A percentile compares a stretch with the other conserved stretches of the same genome.
These are phyloP conservation scores for Ambastaia sidthimunki DNA, from an alignment of 2,797 vertebrate species.

Conservation along the genomic window DNA sequence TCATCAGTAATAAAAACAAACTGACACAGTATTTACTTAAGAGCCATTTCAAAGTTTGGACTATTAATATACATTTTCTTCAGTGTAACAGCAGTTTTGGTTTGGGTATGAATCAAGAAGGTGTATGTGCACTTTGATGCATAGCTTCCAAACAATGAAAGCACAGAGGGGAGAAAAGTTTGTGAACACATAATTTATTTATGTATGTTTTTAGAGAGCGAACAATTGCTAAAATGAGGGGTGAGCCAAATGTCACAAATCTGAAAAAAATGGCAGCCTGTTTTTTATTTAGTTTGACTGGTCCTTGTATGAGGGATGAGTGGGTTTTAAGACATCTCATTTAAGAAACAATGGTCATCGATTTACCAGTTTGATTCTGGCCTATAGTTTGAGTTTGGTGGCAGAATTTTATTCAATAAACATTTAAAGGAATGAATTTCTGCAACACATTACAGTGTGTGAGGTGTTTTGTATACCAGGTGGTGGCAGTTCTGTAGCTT, in stretches of 20 bases:
- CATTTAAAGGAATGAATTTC: conserved; percentile 24
- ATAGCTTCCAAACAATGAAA: conserved; percentile 78
- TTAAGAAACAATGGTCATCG: conserved; percentile 34
- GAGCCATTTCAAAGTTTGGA: conserved; percentile 77
- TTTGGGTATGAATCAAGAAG: conserved; percentile 74
- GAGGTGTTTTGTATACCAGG: conserved; percentile 29
- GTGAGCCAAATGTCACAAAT: conserved; percentile 66
- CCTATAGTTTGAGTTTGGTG: background rate
- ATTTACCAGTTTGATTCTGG: conserved; percentile 27
- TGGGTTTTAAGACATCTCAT: conserved; percentile 45
- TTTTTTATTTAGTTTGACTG: conserved; percentile 39
- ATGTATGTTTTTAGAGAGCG: conserved; percentile 75
- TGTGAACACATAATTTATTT: conserved; percentile 73
- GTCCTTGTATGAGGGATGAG: conserved; percentile 50
- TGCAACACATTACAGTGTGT: conserved; percentile 16
- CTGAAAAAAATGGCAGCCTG: conserved; percentile 53
- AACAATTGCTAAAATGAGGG: conserved; percentile 75
- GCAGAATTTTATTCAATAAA: conserved; percentile 25
- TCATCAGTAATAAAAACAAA: conserved; percentile 83
- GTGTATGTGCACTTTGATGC: conserved; percentile 75
- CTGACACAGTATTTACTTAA: conserved; percentile 83
- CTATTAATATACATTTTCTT: conserved; percentile 84
- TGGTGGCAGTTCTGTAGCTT: conserved; percentile 38
- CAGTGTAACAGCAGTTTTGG: conserved; percentile 71
- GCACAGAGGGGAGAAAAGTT: conserved; percentile 64